Base-by-base conservation (phyloP, 2,113 vertebrate species). In the Cheilinus undulatus region DNA sequence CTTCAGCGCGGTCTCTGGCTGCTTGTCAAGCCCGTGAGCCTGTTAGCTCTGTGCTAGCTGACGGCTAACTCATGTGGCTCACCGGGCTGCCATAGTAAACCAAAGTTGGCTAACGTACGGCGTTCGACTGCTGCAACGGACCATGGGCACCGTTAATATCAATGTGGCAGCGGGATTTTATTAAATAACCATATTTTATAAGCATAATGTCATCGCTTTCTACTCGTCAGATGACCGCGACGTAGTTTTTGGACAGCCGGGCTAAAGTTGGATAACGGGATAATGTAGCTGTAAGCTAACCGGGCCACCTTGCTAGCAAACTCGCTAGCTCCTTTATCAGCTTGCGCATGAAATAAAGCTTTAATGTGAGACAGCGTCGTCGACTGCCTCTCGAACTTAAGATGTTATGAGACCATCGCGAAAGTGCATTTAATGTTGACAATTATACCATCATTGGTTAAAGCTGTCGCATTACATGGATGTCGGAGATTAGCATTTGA, bases 11-110 rank as follows among this genome's bases (percentile, higher is more conserved):
- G 64, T 22, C 64, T 8, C 51, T 15, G 32, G 63, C 30, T 42
- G 76, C 60, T 56, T 72, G 86, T 81, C 86, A 83, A 54, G 22
- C 26, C 54, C 5, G 34, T 12, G 15, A 70, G 36, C 49, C 73
- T 4, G 5, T 50, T 84, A 85, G 85, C 86, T 45, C 11, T 0
- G 2, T 62, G 74, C 69, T 88, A 88, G 63, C 73, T 50, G 10
- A 11, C 22, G 48, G 85, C 87, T 88, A 88, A 86, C 76, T 89
- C 87, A 79, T 88, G 88, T 87, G 86, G 75, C 73, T 77, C 27
- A 10, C 0, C 36, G 17, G 43, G n/a, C 27, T 69, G 30, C 34
- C 23, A 14, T 36, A 51, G 22, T 45, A 69, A 46, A 51, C 50
- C 40, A 28, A 40, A 6, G 17, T 48, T n/a, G 23, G 61, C 72